These are phyloP conservation scores for Hucho hucho DNA, from an alignment of 2,113 vertebrate genomes.

Conservation along the genomic window DNA sequence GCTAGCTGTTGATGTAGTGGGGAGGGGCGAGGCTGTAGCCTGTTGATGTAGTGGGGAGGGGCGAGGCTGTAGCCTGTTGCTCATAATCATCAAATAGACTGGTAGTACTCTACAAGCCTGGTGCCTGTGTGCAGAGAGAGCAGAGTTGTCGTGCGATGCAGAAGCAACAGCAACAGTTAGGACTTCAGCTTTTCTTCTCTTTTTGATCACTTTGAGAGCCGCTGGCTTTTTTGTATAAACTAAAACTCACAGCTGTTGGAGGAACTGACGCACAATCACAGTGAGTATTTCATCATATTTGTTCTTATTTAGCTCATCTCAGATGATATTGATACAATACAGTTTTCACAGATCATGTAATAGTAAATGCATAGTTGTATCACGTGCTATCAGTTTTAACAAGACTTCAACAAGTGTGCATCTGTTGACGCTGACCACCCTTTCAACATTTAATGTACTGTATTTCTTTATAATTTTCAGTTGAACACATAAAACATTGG, in stretches of 20 bases:
- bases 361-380: background rate
- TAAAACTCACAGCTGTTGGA: conserved; percentile 11
- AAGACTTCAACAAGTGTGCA: background rate
- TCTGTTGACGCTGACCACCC: background rate
- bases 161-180: conserved; percentile 4
- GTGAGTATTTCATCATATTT: conserved; percentile 31
- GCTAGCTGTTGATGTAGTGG: conserved; percentile 34
- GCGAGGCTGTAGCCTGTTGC: conserved; percentile 71
- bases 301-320: conserved; percentile 2
- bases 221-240: background rate
- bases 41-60: conserved; percentile 62
- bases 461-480: no score
- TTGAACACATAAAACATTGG: background rate
- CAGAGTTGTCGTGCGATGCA: conserved; percentile 39
- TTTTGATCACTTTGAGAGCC: background rate
- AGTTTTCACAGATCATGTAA: background rate
- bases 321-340: background rate
- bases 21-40: conserved; percentile 50
- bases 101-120: conserved; percentile 49
- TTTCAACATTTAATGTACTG: background rate
- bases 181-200: conserved; percentile 5
- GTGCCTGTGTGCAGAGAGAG: conserved; percentile 47
- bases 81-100: conserved; percentile 64
- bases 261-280: conserved; percentile 11
- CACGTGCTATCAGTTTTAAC: background rate